These are phyloP conservation scores for Pandion haliaetus DNA, from an alignment of 2,113 vertebrate species.

Conservation along the genomic window DNA sequence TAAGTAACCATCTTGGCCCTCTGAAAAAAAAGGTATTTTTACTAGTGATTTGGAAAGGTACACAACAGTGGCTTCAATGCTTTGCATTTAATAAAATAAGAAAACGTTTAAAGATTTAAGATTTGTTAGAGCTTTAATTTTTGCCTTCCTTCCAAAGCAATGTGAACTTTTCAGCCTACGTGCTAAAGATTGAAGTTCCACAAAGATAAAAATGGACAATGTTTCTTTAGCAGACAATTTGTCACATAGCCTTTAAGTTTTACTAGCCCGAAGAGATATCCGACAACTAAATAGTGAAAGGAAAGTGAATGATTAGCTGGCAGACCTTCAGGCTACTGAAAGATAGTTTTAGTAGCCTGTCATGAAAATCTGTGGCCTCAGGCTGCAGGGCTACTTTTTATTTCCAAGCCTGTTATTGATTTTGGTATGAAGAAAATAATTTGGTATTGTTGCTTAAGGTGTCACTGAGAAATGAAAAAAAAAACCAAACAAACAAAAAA, in stretches of 20 bases:
- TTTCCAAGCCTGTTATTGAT: conserved; percentile 79
- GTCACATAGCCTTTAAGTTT: conserved; percentile 66
- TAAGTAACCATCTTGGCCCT: background rate
- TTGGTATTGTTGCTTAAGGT: conserved; percentile 77
- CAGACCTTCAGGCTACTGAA: conserved; percentile 64
- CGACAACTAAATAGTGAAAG: conserved; percentile 57
- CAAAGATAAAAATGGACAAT: conserved; percentile 28
- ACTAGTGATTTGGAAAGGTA: background rate
- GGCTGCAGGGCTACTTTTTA: conserved; percentile 68
- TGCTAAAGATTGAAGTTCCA: background rate
- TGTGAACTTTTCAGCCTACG: background rate
- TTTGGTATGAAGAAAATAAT: conserved; percentile 78
- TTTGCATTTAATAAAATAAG: background rate
- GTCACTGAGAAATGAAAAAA: conserved; percentile 36
- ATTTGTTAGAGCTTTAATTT: background rate
- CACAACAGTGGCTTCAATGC: background rate
- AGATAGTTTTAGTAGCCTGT: conserved; percentile 76
- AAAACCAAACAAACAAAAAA: background rate
- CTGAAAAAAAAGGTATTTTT: background rate
- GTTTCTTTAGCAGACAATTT: conserved; percentile 52
- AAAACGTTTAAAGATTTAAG: background rate
- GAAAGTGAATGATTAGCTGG: conserved; percentile 68
- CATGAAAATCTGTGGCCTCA: conserved; percentile 75
- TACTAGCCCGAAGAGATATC: conserved; percentile 67
- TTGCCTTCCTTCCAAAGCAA: background rate